phyloP scores from a whole-genome alignment of 2,888 invertebrate species.

The Parelbella ahira region DNA sequence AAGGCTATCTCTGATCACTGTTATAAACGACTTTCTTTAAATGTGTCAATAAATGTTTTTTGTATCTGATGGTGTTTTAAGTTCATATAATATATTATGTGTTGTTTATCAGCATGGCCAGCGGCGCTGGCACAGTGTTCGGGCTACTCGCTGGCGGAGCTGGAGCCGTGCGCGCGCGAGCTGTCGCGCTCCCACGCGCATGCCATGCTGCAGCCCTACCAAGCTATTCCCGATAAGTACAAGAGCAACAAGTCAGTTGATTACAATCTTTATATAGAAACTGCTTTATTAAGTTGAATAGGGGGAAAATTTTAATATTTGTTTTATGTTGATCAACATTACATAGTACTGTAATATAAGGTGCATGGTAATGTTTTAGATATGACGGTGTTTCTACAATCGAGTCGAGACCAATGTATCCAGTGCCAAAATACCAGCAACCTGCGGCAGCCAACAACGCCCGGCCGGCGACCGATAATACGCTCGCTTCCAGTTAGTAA shows the following conservation, averaged over 20 bases:
- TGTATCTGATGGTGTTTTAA: too few relatives aligned
- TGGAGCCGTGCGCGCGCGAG: conserved; percentile 84
- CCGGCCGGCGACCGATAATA: conserved; percentile 29
- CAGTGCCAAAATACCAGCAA: conserved; percentile 51
- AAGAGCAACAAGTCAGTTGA: conserved; percentile 86
- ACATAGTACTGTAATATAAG: too few relatives aligned
- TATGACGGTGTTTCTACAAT: conserved; percentile 64
- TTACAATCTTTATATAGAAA: too few relatives aligned
- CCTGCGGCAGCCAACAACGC: conserved; percentile 16
- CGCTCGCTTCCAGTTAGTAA: conserved; percentile 44
- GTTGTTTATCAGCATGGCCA: conserved; percentile 81
- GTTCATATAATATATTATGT: too few relatives aligned
- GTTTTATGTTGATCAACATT: too few relatives aligned
- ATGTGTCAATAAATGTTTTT: too few relatives aligned
- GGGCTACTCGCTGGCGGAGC: conserved; percentile 82
- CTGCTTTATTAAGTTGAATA: too few relatives aligned
- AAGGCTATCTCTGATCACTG: too few relatives aligned
- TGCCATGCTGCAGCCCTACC: conserved; percentile 85
- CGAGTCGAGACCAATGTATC: conserved; percentile 62
- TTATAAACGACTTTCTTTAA: too few relatives aligned
- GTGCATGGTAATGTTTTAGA: too few relatives aligned
- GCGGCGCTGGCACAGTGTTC: conserved; percentile 82
- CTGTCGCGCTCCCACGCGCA: conserved; percentile 85
- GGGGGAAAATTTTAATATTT: too few relatives aligned
- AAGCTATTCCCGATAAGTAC: conserved; percentile 95